Evolutionary conservation across 2,113 vertebrate species (phyloP), one percentile per base, ranked within the genome.

Genomic region (Orthochromis indermauri): DNA sequence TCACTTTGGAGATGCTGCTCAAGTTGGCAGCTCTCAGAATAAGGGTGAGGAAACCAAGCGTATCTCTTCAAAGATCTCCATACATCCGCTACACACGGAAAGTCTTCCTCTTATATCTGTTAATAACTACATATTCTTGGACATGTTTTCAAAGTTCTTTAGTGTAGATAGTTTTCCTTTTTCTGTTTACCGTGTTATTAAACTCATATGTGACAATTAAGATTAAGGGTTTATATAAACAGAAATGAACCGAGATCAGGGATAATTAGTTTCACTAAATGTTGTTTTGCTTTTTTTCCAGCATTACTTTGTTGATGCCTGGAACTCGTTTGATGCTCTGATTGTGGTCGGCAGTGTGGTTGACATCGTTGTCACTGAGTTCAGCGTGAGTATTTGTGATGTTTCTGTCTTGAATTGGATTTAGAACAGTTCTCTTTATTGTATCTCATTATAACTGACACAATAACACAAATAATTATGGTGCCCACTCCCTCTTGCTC

Each of bases 301-400:
- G 98, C 98, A 99, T 94, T 99, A 99, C 82, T 99, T 99, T 71
- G 88, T 97, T 0, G 98, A 99, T 0, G 97, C 98, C 63, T 99
- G 98, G 98, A 99, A 99, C 93, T 98, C 97, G 0, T 99, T 99
- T 1, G 98, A 99, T 1, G 97, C 98, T 47, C 96, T 99, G 68
- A 99, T 99, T 19, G 98, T 99, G 82, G 98, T 99, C 83, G 98
- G 98, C 87, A 99, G 98, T n/a, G 94, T 99, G 26, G 97, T 98
- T 33, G 98, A 99, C 85, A 99, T 99, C 13, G 97, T 98, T 0
- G 97, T 99, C 88, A 98, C 98, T 0, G 98, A 99, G 95, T 96
- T 99, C 92, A 99, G 97, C 1, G 98, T 99, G 89, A 97, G 98
- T 94, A 5, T 0, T 10, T 11, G 55, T 13, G 24, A 19, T 0